A percentile compares a stretch with the other conserved stretches of the same genome.
phyloP scores from a whole-genome alignment of 2,797 vertebrate species.

The Spinibarbus caldwelli region DNA sequence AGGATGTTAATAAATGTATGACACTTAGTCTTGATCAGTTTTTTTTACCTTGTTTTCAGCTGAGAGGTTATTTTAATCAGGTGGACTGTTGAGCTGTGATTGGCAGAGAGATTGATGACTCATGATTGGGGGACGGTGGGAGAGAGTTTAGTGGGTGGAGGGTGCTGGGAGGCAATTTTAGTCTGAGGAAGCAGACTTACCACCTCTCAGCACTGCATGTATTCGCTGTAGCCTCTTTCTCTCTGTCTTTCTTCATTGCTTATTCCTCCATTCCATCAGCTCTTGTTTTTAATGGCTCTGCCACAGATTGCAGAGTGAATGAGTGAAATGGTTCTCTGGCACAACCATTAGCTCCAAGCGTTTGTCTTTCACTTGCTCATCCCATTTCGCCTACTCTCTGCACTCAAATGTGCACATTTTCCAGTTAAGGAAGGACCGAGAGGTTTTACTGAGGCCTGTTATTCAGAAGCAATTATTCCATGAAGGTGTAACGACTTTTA shows the following conservation, averaged over 20 bases:
- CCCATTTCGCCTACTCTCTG: constrained; percentile 44
- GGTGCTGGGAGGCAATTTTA: constrained; percentile 31
- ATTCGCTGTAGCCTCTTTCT: constrained; percentile 57
- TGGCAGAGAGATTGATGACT: constrained; percentile 65
- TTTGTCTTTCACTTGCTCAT: constrained; percentile 52
- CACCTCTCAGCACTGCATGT: constrained; percentile 65
- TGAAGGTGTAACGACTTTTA: constrained; percentile 53
- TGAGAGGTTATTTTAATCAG: constrained; percentile 44
- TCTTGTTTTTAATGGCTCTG: constrained; percentile 40
- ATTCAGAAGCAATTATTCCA: constrained; percentile 60
- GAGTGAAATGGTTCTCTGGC: constrained; percentile 57
- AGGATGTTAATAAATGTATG: not conserved
- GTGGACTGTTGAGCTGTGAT: constrained; percentile 53
- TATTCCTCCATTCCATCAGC: constrained; percentile 17
- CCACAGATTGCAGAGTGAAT: constrained; percentile 39
- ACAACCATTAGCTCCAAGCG: constrained; percentile 46
- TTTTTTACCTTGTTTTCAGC: constrained; percentile 13
- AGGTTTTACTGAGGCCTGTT: constrained; percentile 68
- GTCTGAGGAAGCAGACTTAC: constrained; percentile 64
- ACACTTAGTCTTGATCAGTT: not conserved
- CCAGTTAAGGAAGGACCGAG: constrained; percentile 75
- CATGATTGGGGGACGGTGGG: constrained; percentile 75
- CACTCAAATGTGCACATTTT: constrained; percentile 61
- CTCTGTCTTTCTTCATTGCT: constrained; percentile 51
- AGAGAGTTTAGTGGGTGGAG: constrained; percentile 69